Conservation (phyloP, 2,888 invertebrate genomes). For the Isoperla grammatica region DNA sequence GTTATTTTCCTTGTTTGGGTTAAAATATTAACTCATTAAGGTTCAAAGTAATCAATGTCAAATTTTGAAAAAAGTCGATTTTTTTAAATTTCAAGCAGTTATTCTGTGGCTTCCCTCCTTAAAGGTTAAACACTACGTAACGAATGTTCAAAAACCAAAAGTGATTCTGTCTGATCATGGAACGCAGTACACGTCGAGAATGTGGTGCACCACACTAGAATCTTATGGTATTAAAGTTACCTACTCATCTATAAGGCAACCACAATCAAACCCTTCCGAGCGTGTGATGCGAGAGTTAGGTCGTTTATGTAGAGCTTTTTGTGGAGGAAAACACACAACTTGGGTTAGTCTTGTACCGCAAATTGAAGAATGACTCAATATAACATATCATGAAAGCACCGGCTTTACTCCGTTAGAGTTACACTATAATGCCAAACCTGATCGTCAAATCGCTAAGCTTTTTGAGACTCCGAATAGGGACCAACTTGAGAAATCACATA, state of each 20-base stretch:
- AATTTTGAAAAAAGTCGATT: no score
- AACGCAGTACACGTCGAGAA: not conserved
- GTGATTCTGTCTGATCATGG: not conserved
- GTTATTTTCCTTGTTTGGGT: no score
- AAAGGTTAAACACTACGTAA: not conserved
- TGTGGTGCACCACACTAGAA: not conserved
- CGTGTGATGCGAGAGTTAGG: conserved; percentile 20
- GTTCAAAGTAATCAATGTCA: no score
- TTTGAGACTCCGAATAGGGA: not conserved
- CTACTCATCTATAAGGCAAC: conserved; percentile 24
- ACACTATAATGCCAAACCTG: not conserved
- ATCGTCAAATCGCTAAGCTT: not conserved
- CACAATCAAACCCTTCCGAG: conserved; percentile 7
- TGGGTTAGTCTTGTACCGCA: conserved; percentile 25
- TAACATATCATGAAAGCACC: conserved; percentile 28
- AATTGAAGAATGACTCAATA: conserved; percentile 25
- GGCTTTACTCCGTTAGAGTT: conserved; percentile 24
- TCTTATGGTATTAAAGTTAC: conserved; percentile 14
- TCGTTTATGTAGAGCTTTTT: conserved; percentile 28
- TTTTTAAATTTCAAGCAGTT: no score
- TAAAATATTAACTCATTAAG: no score
- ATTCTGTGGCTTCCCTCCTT: no score
- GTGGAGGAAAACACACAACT: conserved; percentile 28
- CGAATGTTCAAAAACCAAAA: not conserved
- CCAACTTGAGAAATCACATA: no score